phyloP scores from a whole-genome alignment of 2,797 vertebrate genomes.

The Mus caroli region DNA sequence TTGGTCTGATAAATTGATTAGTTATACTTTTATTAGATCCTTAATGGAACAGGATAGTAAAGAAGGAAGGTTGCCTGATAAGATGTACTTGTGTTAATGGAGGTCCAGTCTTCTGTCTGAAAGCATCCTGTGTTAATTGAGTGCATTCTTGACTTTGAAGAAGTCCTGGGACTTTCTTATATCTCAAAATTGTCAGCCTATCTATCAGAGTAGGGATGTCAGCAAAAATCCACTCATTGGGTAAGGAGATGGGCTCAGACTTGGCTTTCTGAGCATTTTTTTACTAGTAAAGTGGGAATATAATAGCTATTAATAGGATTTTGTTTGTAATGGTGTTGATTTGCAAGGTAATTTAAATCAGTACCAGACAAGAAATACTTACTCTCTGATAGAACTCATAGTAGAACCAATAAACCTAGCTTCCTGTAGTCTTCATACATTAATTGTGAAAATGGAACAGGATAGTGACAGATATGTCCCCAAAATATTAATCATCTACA shows the following conservation, averaged over 20 bases:
- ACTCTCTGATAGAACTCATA: background rate
- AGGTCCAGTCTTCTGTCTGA: background rate
- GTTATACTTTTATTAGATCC: background rate
- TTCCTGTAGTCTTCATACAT: background rate
- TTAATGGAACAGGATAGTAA: background rate
- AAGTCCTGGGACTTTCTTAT: background rate
- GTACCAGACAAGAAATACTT: background rate
- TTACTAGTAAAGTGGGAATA: background rate
- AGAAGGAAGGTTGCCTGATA: background rate
- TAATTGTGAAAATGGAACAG: background rate
- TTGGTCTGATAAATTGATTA: slow-evolving; percentile 6
- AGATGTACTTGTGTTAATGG: background rate
- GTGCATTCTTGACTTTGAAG: background rate
- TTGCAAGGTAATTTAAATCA: background rate
- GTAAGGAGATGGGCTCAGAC: background rate
- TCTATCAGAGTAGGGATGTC: background rate
- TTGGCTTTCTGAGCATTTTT: background rate
- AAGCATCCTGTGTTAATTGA: background rate
- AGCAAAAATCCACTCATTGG: background rate
- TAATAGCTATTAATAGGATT: background rate
- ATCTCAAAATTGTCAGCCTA: background rate
- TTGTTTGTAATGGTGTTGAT: background rate
- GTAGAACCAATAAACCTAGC: background rate
- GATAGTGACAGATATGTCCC: background rate
- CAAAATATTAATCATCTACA: background rate